Evolutionary conservation across 2,113 vertebrate genomes (phyloP).

Genomic region (Electrona antarctica): DNA sequence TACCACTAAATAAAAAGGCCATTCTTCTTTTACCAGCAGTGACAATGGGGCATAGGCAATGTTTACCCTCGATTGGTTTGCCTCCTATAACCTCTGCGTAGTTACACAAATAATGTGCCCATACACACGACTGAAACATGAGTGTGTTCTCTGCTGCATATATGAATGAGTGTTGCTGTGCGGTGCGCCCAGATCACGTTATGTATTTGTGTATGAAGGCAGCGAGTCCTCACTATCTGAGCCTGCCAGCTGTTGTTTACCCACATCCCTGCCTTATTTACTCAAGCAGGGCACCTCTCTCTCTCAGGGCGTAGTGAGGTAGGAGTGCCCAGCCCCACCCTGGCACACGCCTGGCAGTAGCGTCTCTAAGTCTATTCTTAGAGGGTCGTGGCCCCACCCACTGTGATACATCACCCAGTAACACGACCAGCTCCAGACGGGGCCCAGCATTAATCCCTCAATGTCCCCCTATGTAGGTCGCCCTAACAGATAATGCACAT

Average conservation of each 20-base stretch:
- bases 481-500: constrained; percentile 38
- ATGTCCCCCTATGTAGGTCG: constrained; percentile 58
- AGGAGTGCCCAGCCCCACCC: constrained; percentile 35
- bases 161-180: neutral
- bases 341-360: constrained; percentile 28
- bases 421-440: constrained; percentile 56
- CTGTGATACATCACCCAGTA: constrained; percentile 61
- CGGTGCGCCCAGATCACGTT: constrained; percentile 52
- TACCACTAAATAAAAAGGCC: constrained; percentile 42
- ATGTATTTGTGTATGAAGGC: too few relatives aligned
- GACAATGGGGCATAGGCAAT: constrained; percentile 54
- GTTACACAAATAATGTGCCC: constrained; percentile 46
- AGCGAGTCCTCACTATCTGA: constrained; percentile 33
- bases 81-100: constrained; percentile 56
- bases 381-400: constrained; percentile 49
- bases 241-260: constrained; percentile 84
- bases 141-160: constrained; percentile 29
- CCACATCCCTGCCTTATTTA: constrained; percentile 86
- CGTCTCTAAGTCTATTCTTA: constrained; percentile 73
- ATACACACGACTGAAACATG: constrained; percentile 45
- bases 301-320: constrained; percentile 50
- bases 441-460: constrained; percentile 47
- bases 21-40: constrained; percentile 25
- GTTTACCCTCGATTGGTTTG: constrained; percentile 71
- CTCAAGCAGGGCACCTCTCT: constrained; percentile 78